Conservation (phyloP, 2,797 vertebrate genomes). For the Siniperca undulata region DNA sequence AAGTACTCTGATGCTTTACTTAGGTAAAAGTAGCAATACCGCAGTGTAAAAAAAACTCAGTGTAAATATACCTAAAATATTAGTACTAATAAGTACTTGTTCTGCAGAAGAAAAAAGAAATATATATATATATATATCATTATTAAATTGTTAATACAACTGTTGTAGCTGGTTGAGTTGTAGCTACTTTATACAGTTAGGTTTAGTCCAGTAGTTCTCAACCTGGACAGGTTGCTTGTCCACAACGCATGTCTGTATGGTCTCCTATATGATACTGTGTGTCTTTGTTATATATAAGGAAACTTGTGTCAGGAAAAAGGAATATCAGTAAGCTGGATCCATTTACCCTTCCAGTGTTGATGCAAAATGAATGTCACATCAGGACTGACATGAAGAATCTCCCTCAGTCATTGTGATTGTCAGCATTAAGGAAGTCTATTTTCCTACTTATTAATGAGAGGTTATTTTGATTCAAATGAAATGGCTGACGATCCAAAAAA, state of each 20-base stretch:
- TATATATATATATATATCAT: no score
- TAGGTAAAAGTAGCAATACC: background rate
- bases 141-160: background rate
- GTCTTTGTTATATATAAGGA: background rate
- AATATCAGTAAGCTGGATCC: background rate
- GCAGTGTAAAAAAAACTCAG: background rate
- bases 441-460: background rate
- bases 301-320: no score
- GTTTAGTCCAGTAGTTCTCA: background rate
- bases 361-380: no score
- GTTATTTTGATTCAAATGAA: background rate
- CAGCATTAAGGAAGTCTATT: background rate
- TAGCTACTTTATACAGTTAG: background rate
- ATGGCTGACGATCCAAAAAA: background rate
- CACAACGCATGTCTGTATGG: no score
- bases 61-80: background rate
- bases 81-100: background rate
- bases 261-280: background rate
- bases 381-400: no score
- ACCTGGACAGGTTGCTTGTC: no score
- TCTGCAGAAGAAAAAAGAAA: background rate
- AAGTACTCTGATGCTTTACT: background rate
- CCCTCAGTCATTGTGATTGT: background rate
- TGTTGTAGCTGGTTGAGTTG: no score
- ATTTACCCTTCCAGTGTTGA: background rate